phyloP scores from a whole-genome alignment of 2,797 vertebrate genomes.

The Antrozous pallidus region DNA sequence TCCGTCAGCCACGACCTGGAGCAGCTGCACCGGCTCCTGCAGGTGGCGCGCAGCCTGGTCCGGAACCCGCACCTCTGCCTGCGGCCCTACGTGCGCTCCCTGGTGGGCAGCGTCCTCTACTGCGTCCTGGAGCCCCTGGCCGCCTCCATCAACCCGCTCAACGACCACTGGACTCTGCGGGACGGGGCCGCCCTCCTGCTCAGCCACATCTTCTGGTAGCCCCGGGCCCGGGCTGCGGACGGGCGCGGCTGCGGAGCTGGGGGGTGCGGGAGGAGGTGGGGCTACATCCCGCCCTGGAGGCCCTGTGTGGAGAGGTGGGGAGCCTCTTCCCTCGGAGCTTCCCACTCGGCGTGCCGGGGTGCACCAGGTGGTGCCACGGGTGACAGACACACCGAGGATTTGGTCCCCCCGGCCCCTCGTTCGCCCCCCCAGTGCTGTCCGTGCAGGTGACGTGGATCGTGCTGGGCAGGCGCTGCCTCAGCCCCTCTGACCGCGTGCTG shows the following conservation, averaged over 20 bases:
- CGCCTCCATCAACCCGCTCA: constrained; percentile 95
- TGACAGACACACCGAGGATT: too few species aligned
- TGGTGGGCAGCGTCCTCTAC: constrained; percentile 94
- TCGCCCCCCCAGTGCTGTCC: not conserved
- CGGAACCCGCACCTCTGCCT: constrained; percentile 93
- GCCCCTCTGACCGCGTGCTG: not conserved
- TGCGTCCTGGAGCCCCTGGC: constrained; percentile 95
- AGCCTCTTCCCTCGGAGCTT: not conserved
- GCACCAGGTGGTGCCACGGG: too few species aligned
- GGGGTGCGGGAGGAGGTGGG: not conserved
- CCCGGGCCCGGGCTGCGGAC: too few species aligned
- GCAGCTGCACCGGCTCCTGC: constrained; percentile 92
- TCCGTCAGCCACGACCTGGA: constrained; percentile 95
- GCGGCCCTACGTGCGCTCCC: constrained; percentile 92
- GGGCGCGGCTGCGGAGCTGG: not conserved
- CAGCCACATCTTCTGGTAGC: constrained; percentile 93
- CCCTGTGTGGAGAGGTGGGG: not conserved
- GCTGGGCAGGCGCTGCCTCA: rapidly evolving
- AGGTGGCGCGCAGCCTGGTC: constrained; percentile 93
- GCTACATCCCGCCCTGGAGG: not conserved
- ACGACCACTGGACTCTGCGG: constrained; percentile 95
- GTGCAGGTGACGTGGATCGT: not conserved
- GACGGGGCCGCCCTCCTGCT: constrained; percentile 93
- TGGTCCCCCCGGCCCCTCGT: not conserved
- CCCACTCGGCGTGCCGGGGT: not conserved